A percentile compares a stretch with the other conserved stretches of the same genome.
Conservation (phyloP, 2,113 vertebrate genomes). For the Fregetta grallaria region DNA sequence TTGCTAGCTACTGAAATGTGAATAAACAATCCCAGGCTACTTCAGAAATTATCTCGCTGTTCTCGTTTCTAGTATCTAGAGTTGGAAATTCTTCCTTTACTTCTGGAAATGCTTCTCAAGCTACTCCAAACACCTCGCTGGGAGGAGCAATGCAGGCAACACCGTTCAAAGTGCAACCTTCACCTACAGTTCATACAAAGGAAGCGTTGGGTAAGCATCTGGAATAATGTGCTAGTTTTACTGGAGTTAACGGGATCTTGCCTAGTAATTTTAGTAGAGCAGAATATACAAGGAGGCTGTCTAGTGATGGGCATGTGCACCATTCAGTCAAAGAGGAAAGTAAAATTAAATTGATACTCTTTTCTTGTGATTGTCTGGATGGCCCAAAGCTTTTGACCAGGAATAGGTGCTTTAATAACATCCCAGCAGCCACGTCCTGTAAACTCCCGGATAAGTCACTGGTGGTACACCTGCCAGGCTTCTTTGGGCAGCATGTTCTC, state of each 20-base stretch:
- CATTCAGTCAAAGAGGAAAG: neutral
- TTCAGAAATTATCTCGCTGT: neutral
- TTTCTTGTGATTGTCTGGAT: neutral
- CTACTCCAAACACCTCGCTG: slow-evolving; percentile 87
- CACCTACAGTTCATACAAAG: slow-evolving; percentile 91
- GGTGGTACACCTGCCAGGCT: neutral
- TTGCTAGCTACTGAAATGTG: neutral
- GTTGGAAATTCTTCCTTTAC: slow-evolving; percentile 63
- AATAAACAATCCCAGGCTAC: neutral
- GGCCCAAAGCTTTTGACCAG: neutral
- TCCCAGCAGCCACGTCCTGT: neutral
- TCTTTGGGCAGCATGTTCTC: neutral
- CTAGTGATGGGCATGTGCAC: neutral
- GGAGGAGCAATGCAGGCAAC: slow-evolving; percentile 80
- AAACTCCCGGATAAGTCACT: neutral
- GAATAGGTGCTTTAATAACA: neutral
- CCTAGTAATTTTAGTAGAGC: neutral
- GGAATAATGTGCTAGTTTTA: neutral
- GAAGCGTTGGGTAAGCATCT: slow-evolving; percentile 86
- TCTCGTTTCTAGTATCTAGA: neutral
- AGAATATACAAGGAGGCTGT: too few species aligned
- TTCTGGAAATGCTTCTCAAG: slow-evolving; percentile 76
- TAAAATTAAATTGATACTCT: neutral
- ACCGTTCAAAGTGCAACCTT: slow-evolving; percentile 85
- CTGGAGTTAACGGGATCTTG: neutral